Base-by-base conservation (phyloP, 1,140 invertebrate species). In the Drosophila rufa region DNA sequence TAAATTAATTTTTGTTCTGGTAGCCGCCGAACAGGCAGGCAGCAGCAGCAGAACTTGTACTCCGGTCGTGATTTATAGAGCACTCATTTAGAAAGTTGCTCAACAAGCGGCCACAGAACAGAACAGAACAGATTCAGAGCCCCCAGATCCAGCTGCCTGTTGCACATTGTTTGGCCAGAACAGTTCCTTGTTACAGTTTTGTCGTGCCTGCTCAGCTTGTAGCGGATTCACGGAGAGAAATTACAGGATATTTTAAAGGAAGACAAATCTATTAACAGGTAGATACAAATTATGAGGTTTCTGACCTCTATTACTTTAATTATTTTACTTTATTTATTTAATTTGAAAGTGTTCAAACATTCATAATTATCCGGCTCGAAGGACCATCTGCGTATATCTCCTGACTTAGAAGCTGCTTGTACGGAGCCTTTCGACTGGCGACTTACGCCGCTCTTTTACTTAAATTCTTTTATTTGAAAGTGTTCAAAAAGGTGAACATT, bases 11-110 rank as follows among this genome's bases (percentile, higher is more conserved):
- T 89, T 80, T 78, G 84, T 87, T 89, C 80, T 84, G 73, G 85
- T 87, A 83, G 80, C 84, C 80, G 82, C 53, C 73, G 86, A 74
- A 84, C 84, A 87, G 74, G 76, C 78, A 30, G 27, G 27, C 27
- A 30, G 27, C 81, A 70, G 53, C 45, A 59, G 38, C 38, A 60
- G 53, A 89, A 69, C 81, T 90, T 79, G 84, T 89, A 78, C 80
- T 57, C 68, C 46, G 43, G 85, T 90, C 85, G 85, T 90, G 85
- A 90, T 90, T 90, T 90, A 90, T 90, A 89, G 85, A 85, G 85
- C 85, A 85, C 79, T 85, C 85, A 90, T 90, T 90, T 90, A 90
- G 85, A 90, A 90, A 90, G 85, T 90, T 90, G 85, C 81, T 79
- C 45, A 77, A 82, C 85, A 82, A 89, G 85, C 80, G 78, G 75